These are phyloP conservation scores for Ancistrus triradiatus DNA, from an alignment of 2,113 vertebrate genomes.

Conservation along the genomic window DNA sequence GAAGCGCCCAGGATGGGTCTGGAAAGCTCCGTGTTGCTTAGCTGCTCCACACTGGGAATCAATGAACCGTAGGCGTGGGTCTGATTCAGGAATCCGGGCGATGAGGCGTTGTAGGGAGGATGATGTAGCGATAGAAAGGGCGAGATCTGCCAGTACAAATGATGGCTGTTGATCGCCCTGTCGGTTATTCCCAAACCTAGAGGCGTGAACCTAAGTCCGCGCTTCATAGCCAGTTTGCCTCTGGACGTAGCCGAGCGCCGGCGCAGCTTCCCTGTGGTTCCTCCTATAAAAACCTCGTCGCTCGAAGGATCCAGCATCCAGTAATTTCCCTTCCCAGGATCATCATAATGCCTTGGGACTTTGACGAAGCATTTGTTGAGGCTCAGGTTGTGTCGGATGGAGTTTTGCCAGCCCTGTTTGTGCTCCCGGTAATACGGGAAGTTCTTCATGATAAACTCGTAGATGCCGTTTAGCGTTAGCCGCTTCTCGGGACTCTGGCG, in stretches of 20 bases:
- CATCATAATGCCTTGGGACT: slow-evolving; percentile 76
- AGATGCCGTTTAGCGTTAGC: slow-evolving; percentile 75
- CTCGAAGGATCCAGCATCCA: slow-evolving; percentile 78
- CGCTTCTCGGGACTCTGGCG: slow-evolving; percentile 75
- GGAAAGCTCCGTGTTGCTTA: slow-evolving; percentile 64
- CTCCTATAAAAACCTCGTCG: slow-evolving; percentile 76
- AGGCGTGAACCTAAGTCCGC: slow-evolving; percentile 71
- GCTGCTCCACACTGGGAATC: slow-evolving; percentile 66
- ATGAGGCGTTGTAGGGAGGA: slow-evolving; percentile 67
- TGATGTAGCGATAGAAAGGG: slow-evolving; percentile 73
- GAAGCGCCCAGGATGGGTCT: slow-evolving; percentile 62
- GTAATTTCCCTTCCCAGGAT: slow-evolving; percentile 77
- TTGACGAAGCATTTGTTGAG: slow-evolving; percentile 79
- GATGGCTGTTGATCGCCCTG: slow-evolving; percentile 56
- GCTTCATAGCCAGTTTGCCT: slow-evolving; percentile 73
- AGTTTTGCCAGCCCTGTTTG: slow-evolving; percentile 80
- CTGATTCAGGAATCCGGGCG: slow-evolving; percentile 66
- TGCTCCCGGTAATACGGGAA: slow-evolving; percentile 78
- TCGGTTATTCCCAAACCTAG: slow-evolving; percentile 68
- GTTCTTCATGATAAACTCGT: slow-evolving; percentile 79
- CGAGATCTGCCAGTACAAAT: slow-evolving; percentile 75
- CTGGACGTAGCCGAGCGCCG: slow-evolving; percentile 72
- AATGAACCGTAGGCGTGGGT: slow-evolving; percentile 65
- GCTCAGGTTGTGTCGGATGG: slow-evolving; percentile 76
- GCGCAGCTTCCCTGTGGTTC: slow-evolving; percentile 74